A percentile compares a stretch with the other conserved stretches of the same genome.
These are phyloP conservation scores for Atta cephalotes DNA, from an alignment of 1,140 invertebrate genomes.

Conservation along the genomic window DNA sequence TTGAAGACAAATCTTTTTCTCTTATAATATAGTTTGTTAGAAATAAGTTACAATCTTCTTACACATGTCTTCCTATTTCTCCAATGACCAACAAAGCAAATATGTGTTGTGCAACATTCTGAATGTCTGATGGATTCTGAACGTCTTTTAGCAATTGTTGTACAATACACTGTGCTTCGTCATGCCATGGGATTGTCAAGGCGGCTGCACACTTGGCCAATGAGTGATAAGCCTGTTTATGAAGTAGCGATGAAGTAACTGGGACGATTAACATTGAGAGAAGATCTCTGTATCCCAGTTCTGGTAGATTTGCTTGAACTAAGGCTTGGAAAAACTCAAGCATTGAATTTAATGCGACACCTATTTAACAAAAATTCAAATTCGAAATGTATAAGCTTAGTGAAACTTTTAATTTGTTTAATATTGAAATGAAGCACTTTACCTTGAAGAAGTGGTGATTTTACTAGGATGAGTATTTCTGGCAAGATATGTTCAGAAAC, in stretches of 20 bases:
- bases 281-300: constrained; percentile 93
- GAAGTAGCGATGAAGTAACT: constrained; percentile 86
- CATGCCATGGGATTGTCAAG: constrained; percentile 92
- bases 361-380: constrained; percentile 81
- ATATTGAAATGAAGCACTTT: constrained; percentile 35
- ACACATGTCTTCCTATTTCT: constrained; percentile 98
- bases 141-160: constrained; percentile 95
- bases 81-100: constrained; percentile 97
- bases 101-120: constrained; percentile 94
- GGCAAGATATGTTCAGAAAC: constrained; percentile 91
- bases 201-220: constrained; percentile 98
- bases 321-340: constrained; percentile 96
- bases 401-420: background rate
- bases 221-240: constrained; percentile 94
- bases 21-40: constrained; percentile 1
- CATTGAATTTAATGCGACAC: constrained; percentile 95
- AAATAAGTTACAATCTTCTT: constrained; percentile 81
- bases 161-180: constrained; percentile 93
- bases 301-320: constrained; percentile 92
- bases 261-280: constrained; percentile 91
- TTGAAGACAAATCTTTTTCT: constrained; percentile 10
- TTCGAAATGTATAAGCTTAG: background rate
- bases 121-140: constrained; percentile 86
- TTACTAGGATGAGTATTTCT: constrained; percentile 94
- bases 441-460: constrained; percentile 95